Evolutionary conservation across 1,140 invertebrate genomes (phyloP), one percentile per base, ranked within the genome.

Genomic region (Camponotus floridanus): DNA sequence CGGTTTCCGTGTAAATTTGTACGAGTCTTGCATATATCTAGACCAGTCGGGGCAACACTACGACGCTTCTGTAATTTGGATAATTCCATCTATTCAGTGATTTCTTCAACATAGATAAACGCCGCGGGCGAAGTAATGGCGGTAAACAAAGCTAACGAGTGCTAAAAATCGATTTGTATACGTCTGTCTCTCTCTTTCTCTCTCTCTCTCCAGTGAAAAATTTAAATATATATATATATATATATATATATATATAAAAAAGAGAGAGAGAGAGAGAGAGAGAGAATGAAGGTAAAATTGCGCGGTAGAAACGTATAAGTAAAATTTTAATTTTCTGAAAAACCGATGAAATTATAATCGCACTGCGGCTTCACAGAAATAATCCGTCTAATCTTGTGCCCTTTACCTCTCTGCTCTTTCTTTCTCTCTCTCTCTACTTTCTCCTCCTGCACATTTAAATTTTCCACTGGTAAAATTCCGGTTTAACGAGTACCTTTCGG

Each of bases 301-400:
- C 11, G 45, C 13, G 9, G n/a, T 3, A 36, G 9, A 31, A 39
- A 78, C 2, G 36, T 42, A 31, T 0, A 26, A 70, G 45, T 80
- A 31, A 59, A 83, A 83, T 61, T 83, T 45, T 45, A 59, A 45
- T 73, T 86, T 86, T 85, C 15, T 31, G 31, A 65, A 79, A 86
- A 81, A 45, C 65, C 62, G 67, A 59, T 48, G 70, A 57, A 87
- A 87, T 64, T 74, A 59, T 26, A 80, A 39, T 21, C 48, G 74
- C 21, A 8, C 59, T 45, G 26, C 33, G 18, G 15, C 71, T 57
- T 26, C 62, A 48, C 51, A 57, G 76, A 79, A 68, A 55, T 76
- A 67, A 61, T 67, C 71, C 21, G 42, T 26, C 67, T 85, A 76
- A 85, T 78, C 78, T 55, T 61, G 18, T 15, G 36, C 70, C 15